Conservation (phyloP, 2,888 invertebrate species). For the Eupithecia inturbata region DNA sequence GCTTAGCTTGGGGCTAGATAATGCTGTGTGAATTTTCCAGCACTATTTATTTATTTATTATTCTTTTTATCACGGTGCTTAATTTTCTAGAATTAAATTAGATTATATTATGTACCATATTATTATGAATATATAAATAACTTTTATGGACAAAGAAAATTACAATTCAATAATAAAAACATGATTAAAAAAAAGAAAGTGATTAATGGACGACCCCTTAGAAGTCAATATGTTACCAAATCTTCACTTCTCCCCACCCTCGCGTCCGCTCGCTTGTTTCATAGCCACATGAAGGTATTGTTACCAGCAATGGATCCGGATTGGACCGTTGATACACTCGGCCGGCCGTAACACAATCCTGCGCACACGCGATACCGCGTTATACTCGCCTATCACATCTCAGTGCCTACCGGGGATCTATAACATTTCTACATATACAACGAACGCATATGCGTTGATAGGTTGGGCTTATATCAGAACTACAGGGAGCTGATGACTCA, state of each 20-base stretch:
- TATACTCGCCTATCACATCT: slow-evolving; percentile 70
- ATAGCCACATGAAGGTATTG: slow-evolving; percentile 72
- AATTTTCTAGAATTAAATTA: too few relatives aligned
- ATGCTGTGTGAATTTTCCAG: too few relatives aligned
- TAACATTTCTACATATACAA: background rate
- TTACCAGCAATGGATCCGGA: slow-evolving; percentile 83
- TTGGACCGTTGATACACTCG: slow-evolving; percentile 83
- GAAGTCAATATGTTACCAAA: background rate
- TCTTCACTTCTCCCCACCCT: background rate
- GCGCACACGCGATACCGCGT: slow-evolving; percentile 77
- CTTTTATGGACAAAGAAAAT: too few relatives aligned
- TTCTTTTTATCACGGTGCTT: too few relatives aligned
- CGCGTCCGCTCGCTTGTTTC: slow-evolving; percentile 26
- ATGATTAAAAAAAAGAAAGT: too few relatives aligned
- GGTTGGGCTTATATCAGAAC: background rate
- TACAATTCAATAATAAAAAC: too few relatives aligned
- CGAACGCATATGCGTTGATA: background rate
- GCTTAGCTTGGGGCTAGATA: too few relatives aligned
- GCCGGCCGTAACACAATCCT: slow-evolving; percentile 78
- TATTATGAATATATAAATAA: too few relatives aligned
- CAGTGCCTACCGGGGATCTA: slow-evolving; percentile 37
- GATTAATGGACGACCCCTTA: background rate
- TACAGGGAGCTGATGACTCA: background rate
- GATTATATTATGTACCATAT: too few relatives aligned
- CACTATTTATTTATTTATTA: too few relatives aligned